Evolutionary conservation across 1,140 invertebrate species (phyloP), one percentile per base, ranked within the genome.

Genomic region (Drosophila teissieri): DNA sequence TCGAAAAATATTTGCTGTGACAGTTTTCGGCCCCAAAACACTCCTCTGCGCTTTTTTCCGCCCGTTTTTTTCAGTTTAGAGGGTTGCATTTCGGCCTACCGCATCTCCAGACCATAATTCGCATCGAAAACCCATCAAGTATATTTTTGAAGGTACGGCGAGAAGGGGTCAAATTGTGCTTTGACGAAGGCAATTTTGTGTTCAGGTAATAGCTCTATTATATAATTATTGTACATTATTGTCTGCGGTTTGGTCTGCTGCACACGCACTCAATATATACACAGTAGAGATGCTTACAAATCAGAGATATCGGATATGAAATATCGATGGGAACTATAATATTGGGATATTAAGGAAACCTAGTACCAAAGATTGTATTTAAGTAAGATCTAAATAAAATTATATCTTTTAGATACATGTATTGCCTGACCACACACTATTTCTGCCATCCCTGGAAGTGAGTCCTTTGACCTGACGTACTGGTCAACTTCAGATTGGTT

Each of bases 211-310:
- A 77, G 83, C 70, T 89, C 84, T 62, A 88, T 89, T 88, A 88
- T 88, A 89, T 88, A 88, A 89, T 88, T 88, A 88, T 88, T 78
- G 61, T 83, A 57, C 80, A 88, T 86, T 86, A 86, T 83, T 88
- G 83, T 82, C 61, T 75, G 57, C 45, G 62, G 34, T 55, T 63
- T 63, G 72, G 62, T 54, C 73, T 81, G 61, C 55, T 58, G 52
- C 54, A 73, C 73, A 63, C 67, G 45, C 58, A 70, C 42, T 64
- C 17, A 11, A 15, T 42, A 19, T 34, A 19, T 17, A 57, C 8
- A 17, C 17, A 52, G 22, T 37, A 2, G 49, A 34, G n/a, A 46
- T 34, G 40, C 31, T 19, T 15, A 8, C 6, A 19, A 15, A 19
- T 11, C 11, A 12, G 10, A 17, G 0, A 19, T 4, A 36, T 51